Evolutionary conservation across 2,888 invertebrate genomes (phyloP).

Genomic region (Microdon myrmicae): DNA sequence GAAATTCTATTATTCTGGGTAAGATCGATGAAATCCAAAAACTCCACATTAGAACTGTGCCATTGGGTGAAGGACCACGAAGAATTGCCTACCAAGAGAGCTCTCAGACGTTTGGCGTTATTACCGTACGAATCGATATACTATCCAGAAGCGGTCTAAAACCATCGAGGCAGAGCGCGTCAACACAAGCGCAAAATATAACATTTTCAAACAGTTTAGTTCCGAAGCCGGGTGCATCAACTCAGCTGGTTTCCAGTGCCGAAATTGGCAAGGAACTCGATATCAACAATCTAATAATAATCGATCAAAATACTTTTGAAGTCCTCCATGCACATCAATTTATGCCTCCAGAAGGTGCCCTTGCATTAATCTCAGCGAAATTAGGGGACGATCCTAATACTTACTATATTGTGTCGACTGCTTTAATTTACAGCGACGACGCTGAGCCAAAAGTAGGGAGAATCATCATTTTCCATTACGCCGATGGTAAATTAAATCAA

Average conservation of each 20-base stretch:
- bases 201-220: conserved; percentile 71
- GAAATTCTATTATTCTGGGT: conserved; percentile 79
- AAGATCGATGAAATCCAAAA: conserved; percentile 99
- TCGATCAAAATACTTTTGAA: conserved; percentile 98
- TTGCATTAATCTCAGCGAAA: conserved; percentile 89
- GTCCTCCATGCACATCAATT: conserved; percentile 95
- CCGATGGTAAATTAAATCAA: conserved; percentile 84
- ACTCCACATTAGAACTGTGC: conserved; percentile 94
- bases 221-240: conserved; percentile 67
- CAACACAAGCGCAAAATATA: conserved; percentile 77
- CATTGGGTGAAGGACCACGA: conserved; percentile 92
- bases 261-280: conserved; percentile 85
- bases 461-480: conserved; percentile 89
- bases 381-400: conserved; percentile 90
- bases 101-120: conserved; percentile 93
- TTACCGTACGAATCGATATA: conserved; percentile 89
- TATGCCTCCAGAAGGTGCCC: conserved; percentile 88
- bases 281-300: conserved; percentile 87
- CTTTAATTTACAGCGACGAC: conserved; percentile 93
- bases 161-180: conserved; percentile 78
- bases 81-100: conserved; percentile 95
- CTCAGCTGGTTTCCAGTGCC: conserved; percentile 64
- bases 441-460: conserved; percentile 89
- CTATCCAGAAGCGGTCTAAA: conserved; percentile 79
- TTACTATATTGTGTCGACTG: conserved; percentile 96